phyloP scores from a whole-genome alignment of 2,113 vertebrate species.

The Halichoeres trimaculatus region DNA sequence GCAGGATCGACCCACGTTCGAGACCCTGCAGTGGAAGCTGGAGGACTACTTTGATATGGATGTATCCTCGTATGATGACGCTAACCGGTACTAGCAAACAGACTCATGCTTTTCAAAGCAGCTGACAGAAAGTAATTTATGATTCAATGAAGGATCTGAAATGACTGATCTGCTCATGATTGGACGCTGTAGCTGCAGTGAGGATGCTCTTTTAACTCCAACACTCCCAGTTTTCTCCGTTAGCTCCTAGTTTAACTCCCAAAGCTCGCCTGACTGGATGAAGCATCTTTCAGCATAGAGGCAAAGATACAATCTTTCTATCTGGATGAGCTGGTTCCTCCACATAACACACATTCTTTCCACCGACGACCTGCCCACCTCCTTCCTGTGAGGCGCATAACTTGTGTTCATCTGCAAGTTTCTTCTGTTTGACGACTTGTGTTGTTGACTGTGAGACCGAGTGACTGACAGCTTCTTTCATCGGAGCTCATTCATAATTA shows the following conservation, averaged over 20 bases:
- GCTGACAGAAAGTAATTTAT: background rate
- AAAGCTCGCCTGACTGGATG: background rate
- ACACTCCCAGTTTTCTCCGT: constrained; percentile 4
- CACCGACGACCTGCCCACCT: background rate
- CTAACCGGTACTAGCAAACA: constrained; percentile 57
- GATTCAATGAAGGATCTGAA: constrained; percentile 3
- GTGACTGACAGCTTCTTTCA: background rate
- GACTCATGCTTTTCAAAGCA: background rate
- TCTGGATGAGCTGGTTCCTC: constrained; percentile 47
- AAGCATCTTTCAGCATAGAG: constrained; percentile 18
- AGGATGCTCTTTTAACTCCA: background rate
- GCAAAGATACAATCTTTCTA: background rate
- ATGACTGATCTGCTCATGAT: background rate
- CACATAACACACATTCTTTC: constrained; percentile 56
- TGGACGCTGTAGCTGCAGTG: background rate
- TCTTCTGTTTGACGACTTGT: background rate
- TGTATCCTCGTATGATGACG: constrained; percentile 67
- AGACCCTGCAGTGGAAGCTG: constrained; percentile 86
- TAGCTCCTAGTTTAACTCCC: background rate
- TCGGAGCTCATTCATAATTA: background rate
- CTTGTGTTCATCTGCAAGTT: background rate
- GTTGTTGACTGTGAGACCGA: background rate
- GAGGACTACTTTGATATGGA: constrained; percentile 86
- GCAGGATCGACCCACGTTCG: constrained; percentile 86
- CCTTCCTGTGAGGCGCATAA: background rate